These are phyloP conservation scores for Nicator chloris DNA, from an alignment of 2,113 vertebrate species.

Conservation along the genomic window DNA sequence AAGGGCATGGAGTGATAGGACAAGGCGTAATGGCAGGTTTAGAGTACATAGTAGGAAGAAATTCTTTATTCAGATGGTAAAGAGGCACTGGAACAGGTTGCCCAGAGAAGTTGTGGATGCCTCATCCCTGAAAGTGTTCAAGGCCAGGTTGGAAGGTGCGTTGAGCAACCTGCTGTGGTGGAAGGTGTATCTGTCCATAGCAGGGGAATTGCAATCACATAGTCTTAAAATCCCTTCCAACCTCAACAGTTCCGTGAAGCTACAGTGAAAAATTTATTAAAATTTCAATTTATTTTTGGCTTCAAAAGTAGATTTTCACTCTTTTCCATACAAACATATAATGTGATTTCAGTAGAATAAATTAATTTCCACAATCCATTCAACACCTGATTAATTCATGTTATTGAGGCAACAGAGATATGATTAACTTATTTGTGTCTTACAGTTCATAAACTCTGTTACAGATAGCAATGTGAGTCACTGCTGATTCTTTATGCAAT, in stretches of 20 bases:
- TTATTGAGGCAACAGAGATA: not conserved
- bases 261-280: not conserved
- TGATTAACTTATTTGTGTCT: not conserved
- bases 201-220: not conserved
- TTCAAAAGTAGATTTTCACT: not conserved
- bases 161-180: not conserved
- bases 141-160: not conserved
- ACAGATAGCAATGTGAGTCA: not conserved
- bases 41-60: not conserved
- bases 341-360: not conserved
- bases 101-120: not conserved
- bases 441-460: not conserved
- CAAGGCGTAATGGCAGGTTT: not conserved
- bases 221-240: not conserved
- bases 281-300: not conserved
- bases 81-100: not conserved
- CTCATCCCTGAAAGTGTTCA: not conserved
- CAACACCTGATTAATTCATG: slow-evolving; percentile 31
- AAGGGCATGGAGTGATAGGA: not conserved
- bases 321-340: not conserved
- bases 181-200: not conserved
- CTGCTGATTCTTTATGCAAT: not conserved
- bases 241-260: not conserved
- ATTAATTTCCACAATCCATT: not conserved
- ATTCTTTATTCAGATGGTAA: not conserved